Conservation (phyloP, 35 echinoderm and acorn worm genomes). For the Ophioderma brevispina region DNA sequence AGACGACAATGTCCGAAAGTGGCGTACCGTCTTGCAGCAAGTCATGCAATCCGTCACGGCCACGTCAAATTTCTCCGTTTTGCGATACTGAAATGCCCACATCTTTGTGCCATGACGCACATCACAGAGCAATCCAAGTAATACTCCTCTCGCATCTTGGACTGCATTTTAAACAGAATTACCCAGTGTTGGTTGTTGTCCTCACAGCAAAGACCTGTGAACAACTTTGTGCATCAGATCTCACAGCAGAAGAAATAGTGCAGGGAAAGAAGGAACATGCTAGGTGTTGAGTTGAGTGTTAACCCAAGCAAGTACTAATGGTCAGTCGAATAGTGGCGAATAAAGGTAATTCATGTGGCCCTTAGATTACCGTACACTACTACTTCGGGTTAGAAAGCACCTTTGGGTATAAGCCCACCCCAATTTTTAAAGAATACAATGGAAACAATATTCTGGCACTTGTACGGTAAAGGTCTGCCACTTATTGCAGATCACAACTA, state of each 20-base stretch:
- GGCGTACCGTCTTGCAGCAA: constrained; percentile 44
- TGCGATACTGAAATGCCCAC: constrained; percentile 64
- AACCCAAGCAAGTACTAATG: constrained; percentile 69
- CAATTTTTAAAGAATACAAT: too few species aligned
- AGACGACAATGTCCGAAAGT: constrained; percentile 56
- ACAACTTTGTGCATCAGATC: constrained; percentile 93
- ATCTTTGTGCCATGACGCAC: constrained; percentile 96
- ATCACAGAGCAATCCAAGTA: constrained; percentile 85
- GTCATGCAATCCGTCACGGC: constrained; percentile 43
- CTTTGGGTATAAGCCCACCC: too few species aligned
- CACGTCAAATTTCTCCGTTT: constrained; percentile 84
- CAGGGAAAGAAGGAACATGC: constrained; percentile 21
- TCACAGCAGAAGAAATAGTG: constrained; percentile 59
- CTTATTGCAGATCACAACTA: too few species aligned
- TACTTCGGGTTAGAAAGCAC: too few species aligned
- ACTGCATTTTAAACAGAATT: constrained; percentile 54
- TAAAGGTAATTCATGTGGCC: constrained; percentile 56
- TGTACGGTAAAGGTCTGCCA: too few species aligned
- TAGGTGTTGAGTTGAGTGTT: constrained; percentile 37
- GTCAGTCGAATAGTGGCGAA: constrained; percentile 87
- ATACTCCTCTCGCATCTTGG: constrained; percentile 80
- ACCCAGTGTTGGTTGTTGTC: constrained; percentile 71
- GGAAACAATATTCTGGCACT: too few species aligned
- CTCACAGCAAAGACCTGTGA: constrained; percentile 64
- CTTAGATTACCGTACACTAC: too few species aligned